Base-by-base conservation (phyloP, 2,113 vertebrate species). In the Acrocephalus arundinaceus region DNA sequence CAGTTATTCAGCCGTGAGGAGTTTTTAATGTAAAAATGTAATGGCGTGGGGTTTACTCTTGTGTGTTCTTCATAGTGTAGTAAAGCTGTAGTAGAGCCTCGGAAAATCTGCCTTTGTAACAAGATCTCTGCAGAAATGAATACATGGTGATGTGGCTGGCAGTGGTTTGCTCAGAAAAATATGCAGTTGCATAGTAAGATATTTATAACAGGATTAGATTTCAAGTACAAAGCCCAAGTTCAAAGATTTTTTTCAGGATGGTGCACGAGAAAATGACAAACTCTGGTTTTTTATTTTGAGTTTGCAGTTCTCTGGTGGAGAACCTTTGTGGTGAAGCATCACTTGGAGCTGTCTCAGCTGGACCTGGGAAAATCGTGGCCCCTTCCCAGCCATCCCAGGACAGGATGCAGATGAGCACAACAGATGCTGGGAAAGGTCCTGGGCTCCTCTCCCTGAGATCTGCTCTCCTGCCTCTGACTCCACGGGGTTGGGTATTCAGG, bases 61-160 rank as follows among this genome's bases (percentile, higher is more conserved):
- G 1, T 67, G 5, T 41, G 39, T 82, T 68, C 45, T 67, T 85
- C 85, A 11, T 23, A 13, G 25, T 18, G 7, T 4, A 49, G 92
- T 57, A 90, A 92, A 92, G 73, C 84, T 82, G 77, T 43, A 75
- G 70, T 30, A 79, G 21, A 91, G 82, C 74, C 94, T 31, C 63
- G 46, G 88, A 94, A 95, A 95, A 92, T 86, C 82, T 89, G 90
- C 39, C 63, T 85, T 91, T 83, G 88, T 88, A 93, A 94, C 82
- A 46, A 85, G 81, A 87, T 76, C 90, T 72, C 7, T 31, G 23
- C 9, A 77, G 82, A 85, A 85, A 74, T 54, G 49, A 84, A 16
- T 39, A 48, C n/a, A 9, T 2, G 37, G 54, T 30, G 27, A 85
- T 8, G 73, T 41, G 73, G 48, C 78, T 55, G 85, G 82, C 76